Base-by-base conservation (phyloP, 2,888 invertebrate genomes). In the Litoditis marina region DNA sequence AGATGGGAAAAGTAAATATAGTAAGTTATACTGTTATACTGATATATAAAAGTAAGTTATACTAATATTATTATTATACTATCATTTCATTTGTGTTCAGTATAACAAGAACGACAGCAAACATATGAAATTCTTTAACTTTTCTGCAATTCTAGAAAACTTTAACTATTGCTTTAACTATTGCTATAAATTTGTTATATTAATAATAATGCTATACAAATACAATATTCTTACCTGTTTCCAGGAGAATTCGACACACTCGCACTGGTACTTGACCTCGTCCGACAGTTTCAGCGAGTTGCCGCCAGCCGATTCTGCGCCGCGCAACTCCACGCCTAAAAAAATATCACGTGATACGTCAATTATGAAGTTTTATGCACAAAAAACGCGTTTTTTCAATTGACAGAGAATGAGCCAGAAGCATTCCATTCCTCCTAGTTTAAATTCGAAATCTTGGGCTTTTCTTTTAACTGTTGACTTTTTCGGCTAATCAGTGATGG, bases 291-390 rank as follows among this genome's bases (percentile, higher is more conserved):
- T 87, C 59, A 99, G 87, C 71, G 91, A 90, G 73, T 85, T 85
- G 84, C 94, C 93, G 83, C 90, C 90, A 83, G 90, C 89, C 82
- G 94, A 93, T 68, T 92, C 90, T 34, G 96, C 96, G 59, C 98
- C 98, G 86, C 96, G 94, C 71, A 98, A 86, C 86, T 94, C 94
- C 68, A 98, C 87, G 1, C 95, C 95, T 80, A 39, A 32, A 68
- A 87, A 87, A 76, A 65, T 22, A n/a, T n/a, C n/a, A n/a, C n/a
- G n/a, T n/a, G n/a, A n/a, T n/a, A n/a, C n/a, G n/a, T n/a, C n/a
- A n/a, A n/a, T n/a, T n/a, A n/a, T n/a, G n/a, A n/a, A n/a, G n/a
- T n/a, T n/a, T n/a, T n/a, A n/a, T n/a, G n/a, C 55, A 47, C 22
- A 44, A 36, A 47, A 19, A 47, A 47, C 8, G 22, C 31, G 16